A percentile compares a stretch with the other conserved stretches of the same genome.
Conservation (phyloP, 2,113 vertebrate species). For the Xenus cinereus region DNA sequence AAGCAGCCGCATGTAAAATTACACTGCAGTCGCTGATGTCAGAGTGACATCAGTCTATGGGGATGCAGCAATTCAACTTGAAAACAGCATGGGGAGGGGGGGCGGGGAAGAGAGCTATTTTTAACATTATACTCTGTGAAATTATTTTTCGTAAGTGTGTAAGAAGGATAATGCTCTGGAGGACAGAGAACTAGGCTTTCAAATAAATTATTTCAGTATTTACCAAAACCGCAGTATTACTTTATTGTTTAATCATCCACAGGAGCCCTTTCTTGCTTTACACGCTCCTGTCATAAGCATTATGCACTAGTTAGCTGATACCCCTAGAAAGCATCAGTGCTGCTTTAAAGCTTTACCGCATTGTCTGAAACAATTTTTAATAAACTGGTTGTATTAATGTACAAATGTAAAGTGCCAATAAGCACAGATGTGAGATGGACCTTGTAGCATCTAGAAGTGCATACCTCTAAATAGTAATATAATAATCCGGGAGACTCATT, state of each 20-base stretch:
- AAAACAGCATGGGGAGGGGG: background rate
- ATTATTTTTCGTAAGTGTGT: background rate
- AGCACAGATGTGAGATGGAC: background rate
- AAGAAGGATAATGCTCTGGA: background rate
- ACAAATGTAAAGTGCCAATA: background rate
- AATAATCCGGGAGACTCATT: background rate
- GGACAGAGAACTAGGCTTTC: background rate
- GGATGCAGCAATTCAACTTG: background rate
- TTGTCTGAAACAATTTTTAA: background rate
- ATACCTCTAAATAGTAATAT: background rate
- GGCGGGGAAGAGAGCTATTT: background rate
- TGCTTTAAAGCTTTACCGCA: background rate
- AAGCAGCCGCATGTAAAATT: background rate
- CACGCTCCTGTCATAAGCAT: background rate
- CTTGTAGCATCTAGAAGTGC: background rate
- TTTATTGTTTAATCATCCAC: background rate
- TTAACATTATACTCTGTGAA: background rate
- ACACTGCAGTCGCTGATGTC: background rate
- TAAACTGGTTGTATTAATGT: background rate
- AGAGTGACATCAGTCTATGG: background rate
- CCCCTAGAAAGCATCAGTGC: background rate
- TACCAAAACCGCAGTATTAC: background rate
- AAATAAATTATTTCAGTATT: conserved; percentile 34
- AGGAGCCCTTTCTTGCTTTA: background rate
- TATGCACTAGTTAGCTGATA: background rate